Percentiles rank a stretch among this genome's conserved stretches.
Conservation (phyloP, 1,140 invertebrate genomes). For the Diabrotica undecimpunctata region DNA sequence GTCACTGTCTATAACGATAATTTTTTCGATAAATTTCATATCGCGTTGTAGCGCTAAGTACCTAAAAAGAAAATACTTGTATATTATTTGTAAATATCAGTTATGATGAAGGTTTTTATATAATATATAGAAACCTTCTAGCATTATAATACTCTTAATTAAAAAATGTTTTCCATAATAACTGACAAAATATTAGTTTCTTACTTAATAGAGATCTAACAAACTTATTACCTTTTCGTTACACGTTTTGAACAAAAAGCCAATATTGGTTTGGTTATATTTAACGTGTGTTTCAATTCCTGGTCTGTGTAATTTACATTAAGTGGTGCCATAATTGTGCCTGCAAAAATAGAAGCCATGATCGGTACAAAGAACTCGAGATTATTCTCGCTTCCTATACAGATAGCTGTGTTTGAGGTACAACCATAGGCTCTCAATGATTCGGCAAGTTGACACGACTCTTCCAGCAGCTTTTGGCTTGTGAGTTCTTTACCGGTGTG, state of each 20-base stretch:
- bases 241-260: constrained; percentile 45
- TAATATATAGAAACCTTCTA: no score
- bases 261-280: constrained; percentile 52
- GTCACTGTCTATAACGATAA: constrained; percentile 30
- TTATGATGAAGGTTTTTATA: no score
- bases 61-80: constrained; percentile 7
- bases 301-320: constrained; percentile 56
- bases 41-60: constrained; percentile 22
- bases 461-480: constrained; percentile 22
- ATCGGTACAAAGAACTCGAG: constrained; percentile 51
- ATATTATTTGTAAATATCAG: no score
- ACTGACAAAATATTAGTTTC: no score
- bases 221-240: neutral
- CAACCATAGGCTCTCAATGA: constrained; percentile 24
- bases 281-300: constrained; percentile 51
- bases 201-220: no score
- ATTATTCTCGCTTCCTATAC: constrained; percentile 56
- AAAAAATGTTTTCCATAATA: no score
- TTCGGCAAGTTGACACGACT: constrained; percentile 29
- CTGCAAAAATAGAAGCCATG: constrained; percentile 51
- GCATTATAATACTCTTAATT: no score
- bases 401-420: constrained; percentile 43
- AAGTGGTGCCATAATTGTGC: constrained; percentile 54
- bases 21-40: constrained; percentile 25
- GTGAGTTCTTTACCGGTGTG: constrained; percentile 17